A percentile compares a stretch with the other conserved stretches of the same genome.
These are phyloP conservation scores for Tyria jacobaeae DNA, from an alignment of 2,888 invertebrate genomes.

Conservation along the genomic window DNA sequence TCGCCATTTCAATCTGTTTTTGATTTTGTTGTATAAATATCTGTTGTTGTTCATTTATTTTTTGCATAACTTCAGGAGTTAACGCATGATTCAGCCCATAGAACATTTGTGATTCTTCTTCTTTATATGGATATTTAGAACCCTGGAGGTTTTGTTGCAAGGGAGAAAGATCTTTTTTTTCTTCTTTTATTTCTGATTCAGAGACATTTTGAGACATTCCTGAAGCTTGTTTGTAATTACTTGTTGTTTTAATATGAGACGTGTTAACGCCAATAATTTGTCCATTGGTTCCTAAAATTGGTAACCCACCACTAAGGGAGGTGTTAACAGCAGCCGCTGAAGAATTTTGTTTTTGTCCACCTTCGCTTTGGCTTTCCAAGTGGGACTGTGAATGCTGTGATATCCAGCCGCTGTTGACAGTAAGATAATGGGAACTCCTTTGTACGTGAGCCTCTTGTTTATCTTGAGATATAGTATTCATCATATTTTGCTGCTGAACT, in stretches of 20 bases:
- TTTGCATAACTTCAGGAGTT: slow-evolving; percentile 85
- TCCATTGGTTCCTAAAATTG: slow-evolving; percentile 86
- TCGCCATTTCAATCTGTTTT: slow-evolving; percentile 84
- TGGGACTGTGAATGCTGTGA: slow-evolving; percentile 77
- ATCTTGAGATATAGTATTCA: slow-evolving; percentile 61
- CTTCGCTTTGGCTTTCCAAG: slow-evolving; percentile 67
- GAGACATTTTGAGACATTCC: slow-evolving; percentile 52
- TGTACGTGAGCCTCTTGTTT: slow-evolving; percentile 77
- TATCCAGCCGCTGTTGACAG: slow-evolving; percentile 83
- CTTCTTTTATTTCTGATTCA: slow-evolving; percentile 68
- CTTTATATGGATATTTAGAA: slow-evolving; percentile 64
- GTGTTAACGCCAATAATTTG: slow-evolving; percentile 88
- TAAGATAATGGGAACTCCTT: slow-evolving; percentile 79
- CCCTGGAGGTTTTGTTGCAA: slow-evolving; percentile 51
- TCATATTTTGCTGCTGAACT: slow-evolving; percentile 62
- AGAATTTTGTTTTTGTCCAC: slow-evolving; percentile 62
- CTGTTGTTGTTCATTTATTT: slow-evolving; percentile 86
- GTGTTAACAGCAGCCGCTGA: slow-evolving; percentile 53
- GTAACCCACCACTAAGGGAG: slow-evolving; percentile 67
- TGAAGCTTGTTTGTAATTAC: slow-evolving; percentile 61
- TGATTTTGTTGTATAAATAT: slow-evolving; percentile 86
- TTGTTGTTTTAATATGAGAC: slow-evolving; percentile 66
- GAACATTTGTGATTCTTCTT: slow-evolving; percentile 80
- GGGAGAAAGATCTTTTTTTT: slow-evolving; percentile 64
- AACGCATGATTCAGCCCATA: slow-evolving; percentile 80